Base-by-base conservation (phyloP, 2,888 invertebrate species). In the Dascillus cervinus region DNA sequence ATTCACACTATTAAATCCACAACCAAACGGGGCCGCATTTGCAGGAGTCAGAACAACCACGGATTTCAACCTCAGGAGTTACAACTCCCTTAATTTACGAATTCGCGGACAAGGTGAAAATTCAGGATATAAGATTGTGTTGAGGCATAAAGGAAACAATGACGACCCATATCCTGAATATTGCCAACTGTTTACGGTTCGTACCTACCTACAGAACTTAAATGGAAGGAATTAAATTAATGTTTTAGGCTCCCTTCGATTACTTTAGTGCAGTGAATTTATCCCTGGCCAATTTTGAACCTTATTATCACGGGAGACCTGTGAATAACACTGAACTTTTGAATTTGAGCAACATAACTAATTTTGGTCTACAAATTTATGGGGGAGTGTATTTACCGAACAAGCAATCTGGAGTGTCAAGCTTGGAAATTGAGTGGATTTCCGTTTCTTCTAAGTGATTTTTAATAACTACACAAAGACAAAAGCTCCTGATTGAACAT, bases 1-100 rank as follows among this genome's bases (percentile, higher is more conserved):
- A 45, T 79, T 79, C 46, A 71, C 73, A 2, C 57, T 79, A 26
- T 52, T 79, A 11, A 79, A 78, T 52, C 79, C 79, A 3, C 79
- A 79, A 58, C 65, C 70, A 4, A 78, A 79, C 43, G 79, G 79
- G 1, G 79, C 79, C 11, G 76, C 77, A 1, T 79, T 79, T 55
- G 78, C 77, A 14, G 79, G 79, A 6, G 67, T 75, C 38, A 58
- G 73, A 38, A 69, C 66, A n/a, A 47, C 62, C 8, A 66, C 64
- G 4, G 52, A 62, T 11, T 67, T 73, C 33, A 58, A 79, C 50
- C 58, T 79, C 3, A 62, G 65, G 0, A 64, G 62, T 5, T 68
- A 65, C 43, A 60, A 63, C 1, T 66, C 66, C 39, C 55, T 79
- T 11, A 66, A 70, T 49, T 56, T 79, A 5, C 60, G 58, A 35